These are phyloP conservation scores for Penaeus chinensis DNA, from an alignment of 1,140 invertebrate genomes.

Conservation along the genomic window DNA sequence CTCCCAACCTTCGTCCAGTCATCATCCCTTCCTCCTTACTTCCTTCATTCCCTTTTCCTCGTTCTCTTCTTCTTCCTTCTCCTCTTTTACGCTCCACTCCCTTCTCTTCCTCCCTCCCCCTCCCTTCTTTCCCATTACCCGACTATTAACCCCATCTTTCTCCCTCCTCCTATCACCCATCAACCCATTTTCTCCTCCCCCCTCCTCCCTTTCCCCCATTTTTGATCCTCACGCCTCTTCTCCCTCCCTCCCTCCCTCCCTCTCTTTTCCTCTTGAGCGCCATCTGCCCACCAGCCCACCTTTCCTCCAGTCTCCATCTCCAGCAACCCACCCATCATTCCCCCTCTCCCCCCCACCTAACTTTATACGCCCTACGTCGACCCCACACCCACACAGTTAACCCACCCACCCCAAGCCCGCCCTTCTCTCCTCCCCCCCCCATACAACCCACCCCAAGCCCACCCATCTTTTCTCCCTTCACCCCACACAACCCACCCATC, in stretches of 20 bases:
- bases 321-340: neutral
- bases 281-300: too few species aligned
- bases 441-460: neutral
- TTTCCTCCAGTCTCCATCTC: too few species aligned
- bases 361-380: neutral
- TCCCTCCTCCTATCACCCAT: neutral
- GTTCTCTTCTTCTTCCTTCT: neutral
- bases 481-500: neutral
- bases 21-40: too few species aligned
- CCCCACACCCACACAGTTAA: neutral
- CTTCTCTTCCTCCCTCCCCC: neutral
- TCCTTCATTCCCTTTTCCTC: neutral
- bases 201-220: neutral
- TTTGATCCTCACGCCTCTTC: too few species aligned
- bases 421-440: too few species aligned
- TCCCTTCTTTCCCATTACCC: too few species aligned
- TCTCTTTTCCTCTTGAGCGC: too few species aligned
- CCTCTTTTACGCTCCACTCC: neutral
- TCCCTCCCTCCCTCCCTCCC: neutral
- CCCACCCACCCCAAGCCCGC: neutral
- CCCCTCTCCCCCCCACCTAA: neutral
- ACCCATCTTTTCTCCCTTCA: neutral
- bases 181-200: neutral
- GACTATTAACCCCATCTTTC: too few species aligned
- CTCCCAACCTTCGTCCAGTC: neutral